Conservation (phyloP, 1,140 invertebrate genomes). For the Contarinia nasturtii region DNA sequence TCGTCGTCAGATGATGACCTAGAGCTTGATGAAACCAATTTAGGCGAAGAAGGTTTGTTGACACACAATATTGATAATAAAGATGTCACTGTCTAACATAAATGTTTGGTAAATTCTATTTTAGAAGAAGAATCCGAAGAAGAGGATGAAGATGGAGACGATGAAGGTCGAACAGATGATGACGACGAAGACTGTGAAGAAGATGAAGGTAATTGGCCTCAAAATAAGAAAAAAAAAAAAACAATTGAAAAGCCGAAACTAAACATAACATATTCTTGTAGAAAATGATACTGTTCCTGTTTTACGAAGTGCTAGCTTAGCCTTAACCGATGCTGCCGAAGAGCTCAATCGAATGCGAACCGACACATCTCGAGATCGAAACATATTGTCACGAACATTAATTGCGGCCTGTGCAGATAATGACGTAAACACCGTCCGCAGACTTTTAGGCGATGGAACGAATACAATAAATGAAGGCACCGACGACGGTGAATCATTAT, state of each 20-base stretch:
- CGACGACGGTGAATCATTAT: slow-evolving; percentile 79
- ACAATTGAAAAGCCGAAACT: too few species aligned
- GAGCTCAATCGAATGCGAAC: slow-evolving; percentile 85
- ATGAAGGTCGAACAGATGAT: slow-evolving; percentile 22
- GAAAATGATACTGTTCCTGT: slow-evolving; percentile 45
- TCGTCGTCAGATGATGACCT: slow-evolving; percentile 3
- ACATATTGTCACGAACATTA: slow-evolving; percentile 20
- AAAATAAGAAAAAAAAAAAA: background rate
- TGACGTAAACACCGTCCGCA: slow-evolving; percentile 73
- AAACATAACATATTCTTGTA: too few species aligned
- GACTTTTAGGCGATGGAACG: slow-evolving; percentile 71
- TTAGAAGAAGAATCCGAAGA: slow-evolving; percentile 4
- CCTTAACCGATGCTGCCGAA: slow-evolving; percentile 87
- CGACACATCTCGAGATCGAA: slow-evolving; percentile 33
- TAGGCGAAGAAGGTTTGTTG: background rate
- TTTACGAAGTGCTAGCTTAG: slow-evolving; percentile 24
- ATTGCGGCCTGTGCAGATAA: slow-evolving; percentile 68
- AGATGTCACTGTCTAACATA: too few species aligned
- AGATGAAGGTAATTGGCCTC: slow-evolving; percentile 12
- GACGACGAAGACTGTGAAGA: slow-evolving; percentile 17
- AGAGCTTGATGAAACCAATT: background rate
- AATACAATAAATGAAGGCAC: slow-evolving; percentile 71
- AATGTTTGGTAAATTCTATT: too few species aligned
- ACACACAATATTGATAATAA: too few species aligned
- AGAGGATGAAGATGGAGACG: slow-evolving; percentile 20